phyloP scores from a whole-genome alignment of 2,113 vertebrate genomes.

The Ceyx melanurus region DNA sequence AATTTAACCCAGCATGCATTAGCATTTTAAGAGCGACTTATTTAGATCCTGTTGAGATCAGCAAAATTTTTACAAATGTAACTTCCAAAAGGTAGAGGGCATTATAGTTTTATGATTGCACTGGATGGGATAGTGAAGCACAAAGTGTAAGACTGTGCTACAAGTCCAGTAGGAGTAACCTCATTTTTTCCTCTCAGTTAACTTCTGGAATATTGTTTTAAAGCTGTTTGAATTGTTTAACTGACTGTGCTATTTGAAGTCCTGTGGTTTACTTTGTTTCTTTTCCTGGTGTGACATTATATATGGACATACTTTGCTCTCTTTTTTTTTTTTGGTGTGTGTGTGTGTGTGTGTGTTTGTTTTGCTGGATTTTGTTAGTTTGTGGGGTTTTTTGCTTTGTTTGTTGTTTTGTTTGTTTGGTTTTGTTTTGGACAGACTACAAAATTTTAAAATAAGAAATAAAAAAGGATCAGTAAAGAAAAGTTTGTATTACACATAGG shows the following conservation, averaged over 20 bases:
- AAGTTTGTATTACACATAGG: background rate
- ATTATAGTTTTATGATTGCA: background rate
- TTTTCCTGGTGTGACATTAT: background rate
- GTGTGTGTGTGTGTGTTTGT: too few relatives aligned
- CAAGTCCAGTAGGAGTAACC: background rate
- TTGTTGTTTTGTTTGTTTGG: too few relatives aligned
- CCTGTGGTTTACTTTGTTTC: background rate
- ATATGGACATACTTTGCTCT: background rate
- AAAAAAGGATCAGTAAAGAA: background rate
- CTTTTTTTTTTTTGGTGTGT: too few relatives aligned
- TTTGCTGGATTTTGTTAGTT: too few relatives aligned
- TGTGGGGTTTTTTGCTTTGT: too few relatives aligned
- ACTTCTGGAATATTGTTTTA: background rate
- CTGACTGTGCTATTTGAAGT: background rate
- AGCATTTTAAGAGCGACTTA: background rate
- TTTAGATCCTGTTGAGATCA: background rate
- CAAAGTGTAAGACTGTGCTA: background rate
- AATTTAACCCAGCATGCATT: background rate
- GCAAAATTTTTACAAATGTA: background rate
- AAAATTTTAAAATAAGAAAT: background rate
- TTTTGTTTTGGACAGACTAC: background rate
- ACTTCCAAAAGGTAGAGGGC: background rate
- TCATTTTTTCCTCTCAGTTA: background rate
- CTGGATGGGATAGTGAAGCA: background rate
- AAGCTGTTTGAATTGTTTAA: background rate